Base-by-base conservation (phyloP, 2,888 invertebrate genomes). In the Penaeus monodon region DNA sequence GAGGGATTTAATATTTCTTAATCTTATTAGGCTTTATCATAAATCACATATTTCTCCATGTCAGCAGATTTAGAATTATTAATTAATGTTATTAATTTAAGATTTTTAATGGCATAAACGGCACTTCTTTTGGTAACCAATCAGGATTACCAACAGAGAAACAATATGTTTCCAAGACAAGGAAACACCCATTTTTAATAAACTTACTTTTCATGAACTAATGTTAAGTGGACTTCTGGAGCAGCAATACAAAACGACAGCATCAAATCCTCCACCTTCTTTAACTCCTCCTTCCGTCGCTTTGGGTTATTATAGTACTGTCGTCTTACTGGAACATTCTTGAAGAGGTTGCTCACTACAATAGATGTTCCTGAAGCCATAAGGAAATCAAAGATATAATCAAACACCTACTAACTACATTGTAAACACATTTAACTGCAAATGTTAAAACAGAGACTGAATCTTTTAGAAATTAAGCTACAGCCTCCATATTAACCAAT, bases 291-390 rank as follows among this genome's bases (percentile, higher is more conserved):
- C 88, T 92, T 93, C 63, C 93, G 92, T 89, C 92, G 92, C 86
- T 92, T 93, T 1, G 91, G 91, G 44, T 92, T 92, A 83, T 91
- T 93, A 84, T 94, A 92, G 88, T 92, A 92, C 91, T 94, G 94
- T 89, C 93, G 93, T 27, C 95, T 92, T 0, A 95, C 95, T 27
- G 94, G 94, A 33, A 94, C 90, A 88, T 93, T 93, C 90, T 93
- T 93, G 91, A 95, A 95, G 74, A 95, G 91, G 88, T 93, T 92
- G 63, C 91, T 92, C 2, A 93, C 93, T 86, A 92, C 91, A 1
- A 95, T 92, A 10, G 93, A 93, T 20, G 95, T 95, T 63, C 95
- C 95, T 94, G 90, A 8, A 90, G 90, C 81, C 76, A 76, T 81
- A 64, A 63, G 57, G 79, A 89, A 90, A 68, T 27, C 33, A 33